These are phyloP conservation scores for Etheostoma spectabile DNA, from an alignment of 2,113 vertebrate species.

Conservation along the genomic window DNA sequence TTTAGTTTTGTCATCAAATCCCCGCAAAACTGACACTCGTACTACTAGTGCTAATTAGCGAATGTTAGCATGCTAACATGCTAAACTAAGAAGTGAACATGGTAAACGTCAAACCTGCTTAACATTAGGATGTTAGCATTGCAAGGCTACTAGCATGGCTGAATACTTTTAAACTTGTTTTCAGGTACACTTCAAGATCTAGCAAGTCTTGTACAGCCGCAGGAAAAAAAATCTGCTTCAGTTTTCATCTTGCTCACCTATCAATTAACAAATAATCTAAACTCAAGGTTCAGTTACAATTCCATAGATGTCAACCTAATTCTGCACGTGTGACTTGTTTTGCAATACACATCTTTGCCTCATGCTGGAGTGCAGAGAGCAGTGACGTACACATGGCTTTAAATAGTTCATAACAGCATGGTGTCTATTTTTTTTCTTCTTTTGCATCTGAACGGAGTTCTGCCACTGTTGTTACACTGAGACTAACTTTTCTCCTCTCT, in stretches of 20 bases:
- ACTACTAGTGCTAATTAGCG: no score
- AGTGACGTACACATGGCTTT: background rate
- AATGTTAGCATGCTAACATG: no score
- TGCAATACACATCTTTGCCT: background rate
- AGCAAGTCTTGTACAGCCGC: background rate
- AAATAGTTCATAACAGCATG: conserved; percentile 1
- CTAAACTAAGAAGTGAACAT: no score
- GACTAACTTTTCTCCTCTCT: conserved; percentile 9
- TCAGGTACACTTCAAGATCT: no score
- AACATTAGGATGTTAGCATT: background rate
- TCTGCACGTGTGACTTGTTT: background rate
- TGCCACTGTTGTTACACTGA: conserved; percentile 8
- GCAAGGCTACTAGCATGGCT: background rate
- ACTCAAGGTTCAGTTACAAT: background rate
- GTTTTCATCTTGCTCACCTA: background rate
- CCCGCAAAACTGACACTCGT: background rate
- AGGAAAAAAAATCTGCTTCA: background rate
- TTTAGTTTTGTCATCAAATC: background rate
- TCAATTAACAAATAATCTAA: background rate
- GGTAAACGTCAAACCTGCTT: background rate
- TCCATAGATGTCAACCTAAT: background rate
- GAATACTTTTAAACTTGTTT: background rate
- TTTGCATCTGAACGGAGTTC: background rate
- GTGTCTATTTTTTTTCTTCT: background rate
- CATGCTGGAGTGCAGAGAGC: background rate